Evolutionary conservation across 1,140 invertebrate genomes (phyloP), one percentile per base, ranked within the genome.

Genomic region (Brachionus asplanchnoidis): DNA sequence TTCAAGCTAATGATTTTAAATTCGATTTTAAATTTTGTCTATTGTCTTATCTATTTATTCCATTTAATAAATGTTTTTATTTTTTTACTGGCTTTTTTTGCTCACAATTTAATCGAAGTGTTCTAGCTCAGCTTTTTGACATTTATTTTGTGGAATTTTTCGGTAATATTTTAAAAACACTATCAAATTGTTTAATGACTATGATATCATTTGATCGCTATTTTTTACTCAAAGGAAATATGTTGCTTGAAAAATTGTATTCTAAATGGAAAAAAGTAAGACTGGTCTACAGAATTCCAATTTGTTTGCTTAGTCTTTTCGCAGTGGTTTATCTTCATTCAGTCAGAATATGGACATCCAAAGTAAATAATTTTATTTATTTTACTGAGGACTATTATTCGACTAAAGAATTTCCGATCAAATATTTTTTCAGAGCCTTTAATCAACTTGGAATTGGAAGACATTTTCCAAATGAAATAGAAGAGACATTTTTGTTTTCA

Each of bases 71-170:
- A n/a, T n/a, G n/a, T n/a, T n/a, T n/a, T n/a, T n/a, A n/a, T n/a
- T n/a, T 6, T 44, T 75, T 44, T 75, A 44, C 32, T 7, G n/a
- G 36, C 23, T 5, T 5, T 20, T 75, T 75, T 75, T 75, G 70
- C 20, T 75, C 36, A 20, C n/a, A 3, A 42, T 2, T 44, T 17
- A 75, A 44, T 17, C 7, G 70, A 42, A 75, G n/a, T 28, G 42
- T 75, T 75, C 14, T 75, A 17, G 17, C n/a, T 44, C 70, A 75
- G 36, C n/a, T 42, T 44, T 75, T 17, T 75, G 70, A 75, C 14
- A 44, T 75, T n/a, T 75, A 75, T 75, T 42, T 75, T 42, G 42
- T 44, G 14, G 70, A 75, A 44, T 75, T 44, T 42, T 17, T 75
- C 1, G 20, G 20, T n/a, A 75, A 44, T 23, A 44, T 17, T 44